A percentile compares a stretch with the other conserved stretches of the same genome.
These are phyloP conservation scores for Coptodon rendalli DNA, from an alignment of 2,113 vertebrate species.

Conservation along the genomic window DNA sequence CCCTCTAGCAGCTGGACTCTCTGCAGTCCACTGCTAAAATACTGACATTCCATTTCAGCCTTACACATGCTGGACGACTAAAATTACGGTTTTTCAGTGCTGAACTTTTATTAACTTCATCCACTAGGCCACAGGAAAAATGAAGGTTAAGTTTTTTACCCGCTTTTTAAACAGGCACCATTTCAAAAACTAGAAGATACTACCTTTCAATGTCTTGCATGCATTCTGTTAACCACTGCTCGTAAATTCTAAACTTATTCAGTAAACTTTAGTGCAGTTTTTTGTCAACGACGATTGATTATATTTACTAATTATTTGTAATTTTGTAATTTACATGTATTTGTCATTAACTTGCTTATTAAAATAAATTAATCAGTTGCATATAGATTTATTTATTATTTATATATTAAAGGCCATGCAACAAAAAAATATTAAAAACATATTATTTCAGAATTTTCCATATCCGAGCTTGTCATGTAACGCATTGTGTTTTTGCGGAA, in stretches of 20 bases:
- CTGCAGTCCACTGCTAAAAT: neutral
- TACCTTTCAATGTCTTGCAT: neutral
- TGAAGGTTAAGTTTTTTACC: neutral
- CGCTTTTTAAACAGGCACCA: neutral
- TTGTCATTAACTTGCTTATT: neutral
- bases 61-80: neutral
- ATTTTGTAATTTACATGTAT: neutral
- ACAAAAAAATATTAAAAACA: neutral
- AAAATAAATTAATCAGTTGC: neutral
- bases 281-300: neutral
- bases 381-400: neutral
- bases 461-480: neutral
- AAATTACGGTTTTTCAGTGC: neutral
- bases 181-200: neutral
- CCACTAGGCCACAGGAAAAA: neutral
- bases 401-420: neutral
- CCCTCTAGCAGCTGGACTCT: constrained; percentile 8
- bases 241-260: neutral
- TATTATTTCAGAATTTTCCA: neutral
- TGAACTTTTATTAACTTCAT: neutral
- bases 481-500: neutral
- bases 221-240: neutral
- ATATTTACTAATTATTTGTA: neutral
- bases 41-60: neutral
- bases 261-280: neutral